These are phyloP conservation scores for Ips typographus DNA, from an alignment of 1,140 invertebrate species.

Conservation along the genomic window DNA sequence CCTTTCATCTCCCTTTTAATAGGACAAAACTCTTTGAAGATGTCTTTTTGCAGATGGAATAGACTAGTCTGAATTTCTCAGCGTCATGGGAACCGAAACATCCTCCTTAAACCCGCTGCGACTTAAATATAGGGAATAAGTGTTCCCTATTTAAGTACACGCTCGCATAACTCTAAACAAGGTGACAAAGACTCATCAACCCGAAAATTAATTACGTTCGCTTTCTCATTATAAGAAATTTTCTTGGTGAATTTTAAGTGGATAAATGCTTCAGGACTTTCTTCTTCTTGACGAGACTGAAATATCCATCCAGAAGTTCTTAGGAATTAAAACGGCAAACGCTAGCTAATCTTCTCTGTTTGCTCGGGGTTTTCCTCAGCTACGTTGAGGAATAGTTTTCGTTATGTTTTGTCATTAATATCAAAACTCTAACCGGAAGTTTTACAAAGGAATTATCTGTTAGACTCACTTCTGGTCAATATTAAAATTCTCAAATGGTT, in stretches of 20 bases:
- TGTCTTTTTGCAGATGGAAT: not conserved
- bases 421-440: too few relatives aligned
- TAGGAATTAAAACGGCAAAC: too few relatives aligned
- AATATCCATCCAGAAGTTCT: too few relatives aligned
- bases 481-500: constrained; percentile 17
- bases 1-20: too few relatives aligned
- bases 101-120: constrained; percentile 18
- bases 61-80: not conserved
- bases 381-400: too few relatives aligned
- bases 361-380: too few relatives aligned
- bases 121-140: constrained; percentile 21
- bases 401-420: too few relatives aligned
- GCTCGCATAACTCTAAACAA: constrained; percentile 32
- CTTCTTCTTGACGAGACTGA: not conserved
- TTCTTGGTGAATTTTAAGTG: not conserved
- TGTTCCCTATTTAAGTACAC: constrained; percentile 15
- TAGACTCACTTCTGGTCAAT: not conserved
- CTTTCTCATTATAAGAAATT: constrained; percentile 27
- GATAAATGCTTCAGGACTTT: not conserved
- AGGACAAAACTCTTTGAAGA: constrained; percentile 3
- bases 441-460: too few relatives aligned
- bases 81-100: constrained; percentile 23
- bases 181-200: constrained; percentile 32
- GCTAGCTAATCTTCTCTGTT: too few relatives aligned
- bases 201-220: constrained; percentile 29